Evolutionary conservation across 1,140 invertebrate species (phyloP), one percentile per base, ranked within the genome.

Genomic region (Lucilia sericata): DNA sequence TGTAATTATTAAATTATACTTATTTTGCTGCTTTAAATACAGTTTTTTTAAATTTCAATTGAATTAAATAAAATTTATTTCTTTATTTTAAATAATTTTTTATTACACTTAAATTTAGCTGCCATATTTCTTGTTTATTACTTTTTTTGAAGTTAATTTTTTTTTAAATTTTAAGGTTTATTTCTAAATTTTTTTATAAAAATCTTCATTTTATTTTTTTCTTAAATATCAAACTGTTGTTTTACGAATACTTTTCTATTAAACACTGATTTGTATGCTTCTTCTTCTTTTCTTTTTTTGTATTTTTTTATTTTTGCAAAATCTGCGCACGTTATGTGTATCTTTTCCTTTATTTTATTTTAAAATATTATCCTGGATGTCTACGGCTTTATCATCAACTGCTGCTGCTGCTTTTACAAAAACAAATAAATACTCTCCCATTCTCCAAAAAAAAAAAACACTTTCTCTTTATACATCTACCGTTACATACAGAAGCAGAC

Each of bases 261-360:
- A 60, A 60, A 60, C 55, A 60, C 55, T n/a, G 55, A 60, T 60
- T 60, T n/a, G 3, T 60, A 3, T 60, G 5, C 14, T 60, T 14
- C n/a, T 60, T 60, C 55, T 60, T 60, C n/a, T 60, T n/a, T 17
- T 60, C 2, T 7, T 42, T n/a, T 42, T 42, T 42, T 42, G 5
- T 42, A 8, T 17, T 17, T 17, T 60, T 84, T 84, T 84, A 82
- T 84, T 82, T 84, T 30, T 76, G 84, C 76, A 83, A 80, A 80
- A 49, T 80, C 76, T 80, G 76, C 76, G 76, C 76, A 80, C 76
- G 76, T 80, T 80, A 80, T 80, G 76, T 80, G 42, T 80, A 80
- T 80, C 76, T 80, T 80, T 80, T 80, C 76, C 76, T 78, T 80
- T 80, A 21, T 51, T 80, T 80, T 80, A 47, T 80, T 78, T 80